These are phyloP conservation scores for Drosophila algonquin DNA, from an alignment of 2,888 invertebrate genomes.

Conservation along the genomic window DNA sequence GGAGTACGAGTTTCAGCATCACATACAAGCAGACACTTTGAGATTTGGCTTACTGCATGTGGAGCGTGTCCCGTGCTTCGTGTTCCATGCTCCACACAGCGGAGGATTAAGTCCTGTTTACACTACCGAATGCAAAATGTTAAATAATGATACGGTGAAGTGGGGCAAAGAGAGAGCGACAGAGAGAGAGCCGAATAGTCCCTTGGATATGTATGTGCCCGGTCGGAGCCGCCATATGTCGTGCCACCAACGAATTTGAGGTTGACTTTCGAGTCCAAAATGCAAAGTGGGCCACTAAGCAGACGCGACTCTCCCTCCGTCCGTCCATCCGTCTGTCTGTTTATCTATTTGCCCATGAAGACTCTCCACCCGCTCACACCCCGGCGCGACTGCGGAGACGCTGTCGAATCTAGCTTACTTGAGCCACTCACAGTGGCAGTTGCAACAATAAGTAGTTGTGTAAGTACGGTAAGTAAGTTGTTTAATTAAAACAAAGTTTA, in stretches of 20 bases:
- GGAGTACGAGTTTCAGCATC: neutral
- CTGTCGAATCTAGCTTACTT: conserved; percentile 7
- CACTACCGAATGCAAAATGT: conserved; percentile 6
- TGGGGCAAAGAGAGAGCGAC: neutral
- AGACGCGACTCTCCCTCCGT: conserved; percentile 5
- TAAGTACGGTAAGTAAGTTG: conserved; percentile 60
- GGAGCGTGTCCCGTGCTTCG: neutral
- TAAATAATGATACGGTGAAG: conserved; percentile 4
- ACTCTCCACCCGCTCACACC: neutral
- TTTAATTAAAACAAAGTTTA: conserved; percentile 81
- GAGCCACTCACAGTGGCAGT: conserved; percentile 27
- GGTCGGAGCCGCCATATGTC: neutral
- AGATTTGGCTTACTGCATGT: conserved; percentile 1
- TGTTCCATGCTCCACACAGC: neutral
- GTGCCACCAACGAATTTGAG: conserved; percentile 3
- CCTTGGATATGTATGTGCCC: neutral
- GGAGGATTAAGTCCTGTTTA: conserved; percentile 7
- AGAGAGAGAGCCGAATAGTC: too few relatives aligned
- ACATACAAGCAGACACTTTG: neutral
- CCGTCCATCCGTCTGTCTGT: neutral
- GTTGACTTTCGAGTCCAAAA: neutral
- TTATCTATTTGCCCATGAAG: neutral
- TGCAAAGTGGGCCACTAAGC: conserved; percentile 23
- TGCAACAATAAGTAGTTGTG: conserved; percentile 61
- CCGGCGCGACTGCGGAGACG: neutral